Percentiles rank a stretch among this genome's conserved stretches.
Conservation (phyloP, 2,113 vertebrate species). For the Catharus fuscescens region DNA sequence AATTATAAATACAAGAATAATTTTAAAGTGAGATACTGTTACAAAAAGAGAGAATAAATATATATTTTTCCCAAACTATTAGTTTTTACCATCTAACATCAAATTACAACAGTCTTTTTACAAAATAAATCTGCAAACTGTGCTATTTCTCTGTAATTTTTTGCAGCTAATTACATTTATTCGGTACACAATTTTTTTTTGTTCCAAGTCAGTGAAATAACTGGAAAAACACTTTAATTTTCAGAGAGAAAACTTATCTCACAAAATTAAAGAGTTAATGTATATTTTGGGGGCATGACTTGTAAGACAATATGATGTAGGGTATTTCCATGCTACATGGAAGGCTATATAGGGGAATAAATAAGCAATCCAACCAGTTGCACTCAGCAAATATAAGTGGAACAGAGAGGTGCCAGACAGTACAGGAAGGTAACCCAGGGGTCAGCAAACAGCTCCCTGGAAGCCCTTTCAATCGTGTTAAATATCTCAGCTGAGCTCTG, state of each 20-base stretch:
- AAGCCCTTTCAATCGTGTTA: background rate
- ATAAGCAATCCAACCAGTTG: background rate
- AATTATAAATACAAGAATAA: background rate
- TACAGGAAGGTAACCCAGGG: background rate
- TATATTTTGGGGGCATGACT: background rate
- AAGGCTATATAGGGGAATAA: background rate
- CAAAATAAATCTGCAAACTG: background rate
- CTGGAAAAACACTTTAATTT: background rate
- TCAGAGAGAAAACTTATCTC: background rate
- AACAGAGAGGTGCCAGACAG: background rate
- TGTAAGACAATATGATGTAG: background rate
- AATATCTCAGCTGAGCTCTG: background rate
- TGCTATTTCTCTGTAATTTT: background rate
- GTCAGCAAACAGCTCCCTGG: background rate
- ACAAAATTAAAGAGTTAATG: background rate
- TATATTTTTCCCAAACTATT: background rate
- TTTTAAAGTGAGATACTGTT: background rate
- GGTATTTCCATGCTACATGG: background rate
- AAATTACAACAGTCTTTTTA: background rate
- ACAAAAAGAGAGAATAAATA: background rate
- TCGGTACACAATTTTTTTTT: background rate
- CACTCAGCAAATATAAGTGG: background rate
- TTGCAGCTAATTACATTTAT: background rate
- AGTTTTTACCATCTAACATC: background rate
- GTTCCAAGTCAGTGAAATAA: background rate